Percentiles rank a stretch among this genome's conserved stretches.
Evolutionary conservation across 23 tunicate species (phyloP).

Genomic region (Styela clava): DNA sequence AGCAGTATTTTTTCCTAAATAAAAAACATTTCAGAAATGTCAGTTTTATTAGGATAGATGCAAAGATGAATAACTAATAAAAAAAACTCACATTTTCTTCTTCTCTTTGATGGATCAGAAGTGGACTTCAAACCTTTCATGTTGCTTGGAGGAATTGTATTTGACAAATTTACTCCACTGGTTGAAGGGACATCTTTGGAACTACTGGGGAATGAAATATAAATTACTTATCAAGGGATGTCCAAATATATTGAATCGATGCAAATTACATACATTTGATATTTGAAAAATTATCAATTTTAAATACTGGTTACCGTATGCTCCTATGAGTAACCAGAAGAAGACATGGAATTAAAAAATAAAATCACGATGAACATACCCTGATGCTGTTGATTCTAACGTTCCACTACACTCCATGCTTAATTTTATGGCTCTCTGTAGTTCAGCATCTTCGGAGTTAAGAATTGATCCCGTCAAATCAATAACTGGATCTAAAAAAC

Average conservation of each 20-base stretch:
- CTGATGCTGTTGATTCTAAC: not conserved
- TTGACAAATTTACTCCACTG: not conserved
- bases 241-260: not conserved
- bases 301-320: no score
- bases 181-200: not conserved
- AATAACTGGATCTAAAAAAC: slow-evolving; percentile 8
- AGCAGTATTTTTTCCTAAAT: no score
- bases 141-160: not conserved
- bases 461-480: not conserved
- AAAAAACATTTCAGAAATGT: no score
- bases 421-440: not conserved
- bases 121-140: not conserved
- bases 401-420: slow-evolving; percentile 2
- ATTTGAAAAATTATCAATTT: no score
- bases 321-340: no score
- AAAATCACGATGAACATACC: no score
- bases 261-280: no score
- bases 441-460: not conserved
- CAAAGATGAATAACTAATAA: no score
- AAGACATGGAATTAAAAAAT: no score
- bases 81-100: not conserved
- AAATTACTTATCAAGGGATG: not conserved
- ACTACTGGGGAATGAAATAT: not conserved
- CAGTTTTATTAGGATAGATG: no score
- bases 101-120: not conserved